Conservation (phyloP, 2,888 invertebrate species). For the Periphyllus acericola region DNA sequence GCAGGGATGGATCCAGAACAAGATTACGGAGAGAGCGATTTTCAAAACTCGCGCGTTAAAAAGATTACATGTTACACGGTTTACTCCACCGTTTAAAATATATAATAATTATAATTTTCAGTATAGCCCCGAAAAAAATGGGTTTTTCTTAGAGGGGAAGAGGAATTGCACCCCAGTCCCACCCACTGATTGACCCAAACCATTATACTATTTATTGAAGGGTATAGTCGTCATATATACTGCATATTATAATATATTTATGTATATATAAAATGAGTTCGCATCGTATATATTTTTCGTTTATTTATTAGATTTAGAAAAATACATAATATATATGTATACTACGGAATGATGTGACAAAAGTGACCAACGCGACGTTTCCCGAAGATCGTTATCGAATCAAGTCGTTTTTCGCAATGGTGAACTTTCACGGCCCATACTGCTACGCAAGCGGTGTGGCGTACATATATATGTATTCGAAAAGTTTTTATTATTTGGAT, state of each 20-base stretch:
- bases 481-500: not conserved
- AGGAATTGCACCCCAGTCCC: no score
- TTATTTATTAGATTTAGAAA: not conserved
- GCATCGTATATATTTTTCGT: not conserved
- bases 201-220: not conserved
- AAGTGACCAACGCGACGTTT: not conserved
- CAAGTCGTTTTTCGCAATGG: not conserved
- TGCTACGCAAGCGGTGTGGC: not conserved
- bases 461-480: no score
- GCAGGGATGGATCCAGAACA: no score
- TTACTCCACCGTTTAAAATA: no score
- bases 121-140: no score
- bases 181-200: no score
- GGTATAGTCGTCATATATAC: not conserved
- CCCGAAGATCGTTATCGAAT: not conserved
- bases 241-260: no score
- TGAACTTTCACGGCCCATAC: not conserved
- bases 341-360: not conserved
- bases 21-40: no score
- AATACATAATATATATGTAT: not conserved
- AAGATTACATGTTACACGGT: not conserved
- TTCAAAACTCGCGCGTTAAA: not conserved
- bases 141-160: no score
- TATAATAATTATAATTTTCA: no score
- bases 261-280: not conserved